Evolutionary conservation across 2,797 vertebrate species (phyloP).

Genomic region (Clarias laeviceps): DNA sequence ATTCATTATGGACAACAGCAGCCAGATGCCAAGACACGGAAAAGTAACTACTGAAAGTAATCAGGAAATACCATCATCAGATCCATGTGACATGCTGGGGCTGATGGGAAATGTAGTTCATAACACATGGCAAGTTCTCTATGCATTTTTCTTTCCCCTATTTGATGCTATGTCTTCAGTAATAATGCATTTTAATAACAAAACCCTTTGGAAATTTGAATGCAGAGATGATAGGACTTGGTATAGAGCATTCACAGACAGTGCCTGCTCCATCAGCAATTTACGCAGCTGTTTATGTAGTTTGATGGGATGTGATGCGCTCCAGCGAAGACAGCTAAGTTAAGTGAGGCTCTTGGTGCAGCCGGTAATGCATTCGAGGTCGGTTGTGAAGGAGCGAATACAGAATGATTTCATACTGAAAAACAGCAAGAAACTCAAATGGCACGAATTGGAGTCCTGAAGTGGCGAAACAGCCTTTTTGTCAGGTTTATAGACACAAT

Average conservation of each 20-base stretch:
- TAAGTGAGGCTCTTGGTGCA: neutral
- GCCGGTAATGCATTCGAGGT: neutral
- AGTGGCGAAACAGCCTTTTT: neutral
- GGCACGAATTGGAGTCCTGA: neutral
- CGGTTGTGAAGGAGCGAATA: neutral
- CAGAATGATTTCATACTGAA: neutral
- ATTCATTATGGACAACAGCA: too few relatives aligned
- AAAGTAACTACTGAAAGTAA: too few relatives aligned
- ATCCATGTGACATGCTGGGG: too few relatives aligned
- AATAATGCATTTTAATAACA: neutral
- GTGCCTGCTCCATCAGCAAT: neutral
- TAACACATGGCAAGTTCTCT: neutral
- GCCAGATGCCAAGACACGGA: too few relatives aligned
- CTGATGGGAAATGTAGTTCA: too few relatives aligned
- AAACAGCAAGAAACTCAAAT: neutral
- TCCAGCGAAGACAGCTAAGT: neutral
- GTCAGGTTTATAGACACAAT: too few relatives aligned
- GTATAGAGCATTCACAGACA: neutral
- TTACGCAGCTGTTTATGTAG: neutral
- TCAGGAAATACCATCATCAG: too few relatives aligned
- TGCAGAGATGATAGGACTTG: neutral
- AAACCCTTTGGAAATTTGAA: neutral
- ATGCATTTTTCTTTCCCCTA: neutral
- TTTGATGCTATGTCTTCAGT: neutral
- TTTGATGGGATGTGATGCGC: neutral